Conservation (phyloP, 2,888 invertebrate genomes). For the Margaritifera margaritifera region DNA sequence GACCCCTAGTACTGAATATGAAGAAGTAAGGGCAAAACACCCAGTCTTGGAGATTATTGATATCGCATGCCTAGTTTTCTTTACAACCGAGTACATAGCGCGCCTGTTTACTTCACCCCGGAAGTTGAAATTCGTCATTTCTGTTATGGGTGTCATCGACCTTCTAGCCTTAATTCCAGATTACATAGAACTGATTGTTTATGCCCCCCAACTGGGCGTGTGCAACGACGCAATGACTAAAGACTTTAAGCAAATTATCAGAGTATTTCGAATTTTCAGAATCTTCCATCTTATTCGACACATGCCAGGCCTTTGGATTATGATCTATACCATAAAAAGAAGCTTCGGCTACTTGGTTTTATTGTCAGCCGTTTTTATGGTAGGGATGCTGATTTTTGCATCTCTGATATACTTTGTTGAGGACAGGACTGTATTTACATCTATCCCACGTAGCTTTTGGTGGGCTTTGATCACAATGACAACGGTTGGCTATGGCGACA, state of each 20-base stretch:
- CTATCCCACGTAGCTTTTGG: conserved; percentile 66
- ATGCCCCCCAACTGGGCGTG: conserved; percentile 30
- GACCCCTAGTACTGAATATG: too few species aligned
- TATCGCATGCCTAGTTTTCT: conserved; percentile 34
- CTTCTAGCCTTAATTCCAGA: conserved; percentile 53
- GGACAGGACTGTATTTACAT: conserved; percentile 47
- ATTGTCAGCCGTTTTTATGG: conserved; percentile 60
- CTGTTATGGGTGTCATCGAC: conserved; percentile 42
- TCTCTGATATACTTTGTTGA: conserved; percentile 67
- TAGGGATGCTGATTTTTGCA: conserved; percentile 65
- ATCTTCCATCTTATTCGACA: conserved; percentile 64
- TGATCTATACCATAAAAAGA: conserved; percentile 64
- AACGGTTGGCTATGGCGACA: conserved; percentile 69
- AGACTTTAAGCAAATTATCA: conserved; percentile 50
- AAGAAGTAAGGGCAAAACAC: conserved; percentile 22
- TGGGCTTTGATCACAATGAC: conserved; percentile 70
- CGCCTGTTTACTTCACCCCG: conserved; percentile 31
- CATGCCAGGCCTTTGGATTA: conserved; percentile 64
- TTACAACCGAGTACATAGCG: conserved; percentile 35
- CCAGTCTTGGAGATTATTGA: conserved; percentile 37
- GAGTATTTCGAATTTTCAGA: conserved; percentile 57
- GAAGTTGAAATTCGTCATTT: conserved; percentile 27
- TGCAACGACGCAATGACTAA: conserved; percentile 26
- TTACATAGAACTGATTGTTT: conserved; percentile 54
- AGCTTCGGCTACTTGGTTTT: conserved; percentile 63